These are phyloP conservation scores for Gallinago paraguaiae DNA, from an alignment of 2,113 vertebrate genomes.

Conservation along the genomic window DNA sequence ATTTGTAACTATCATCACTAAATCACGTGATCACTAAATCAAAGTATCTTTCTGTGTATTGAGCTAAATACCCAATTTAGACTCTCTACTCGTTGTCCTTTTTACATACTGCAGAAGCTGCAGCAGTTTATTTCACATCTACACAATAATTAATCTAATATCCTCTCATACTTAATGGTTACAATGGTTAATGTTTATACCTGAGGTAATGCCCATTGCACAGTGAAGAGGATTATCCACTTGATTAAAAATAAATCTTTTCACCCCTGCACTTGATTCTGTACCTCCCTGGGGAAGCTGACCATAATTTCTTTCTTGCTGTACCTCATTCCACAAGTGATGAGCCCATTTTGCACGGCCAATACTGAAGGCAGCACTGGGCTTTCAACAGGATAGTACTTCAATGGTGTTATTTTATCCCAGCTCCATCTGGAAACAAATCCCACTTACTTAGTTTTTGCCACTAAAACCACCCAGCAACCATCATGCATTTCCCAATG, in stretches of 20 bases:
- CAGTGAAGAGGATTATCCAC: constrained; percentile 55
- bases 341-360: constrained; percentile 25
- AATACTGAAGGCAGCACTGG: background rate
- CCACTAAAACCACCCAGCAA: background rate
- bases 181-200: constrained; percentile 59
- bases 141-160: constrained; percentile 62
- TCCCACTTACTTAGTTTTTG: background rate
- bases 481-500: background rate
- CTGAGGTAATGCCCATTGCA: constrained; percentile 55
- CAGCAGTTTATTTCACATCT: constrained; percentile 51
- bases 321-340: constrained; percentile 17
- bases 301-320: constrained; percentile 49
- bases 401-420: background rate
- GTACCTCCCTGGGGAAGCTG: constrained; percentile 43
- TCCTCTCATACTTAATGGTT: constrained; percentile 40
- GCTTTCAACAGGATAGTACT: background rate
- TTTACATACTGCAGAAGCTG: constrained; percentile 3
- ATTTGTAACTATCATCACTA: constrained; percentile 24
- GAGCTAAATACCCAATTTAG: constrained; percentile 48
- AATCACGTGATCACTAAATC: constrained; percentile 16
- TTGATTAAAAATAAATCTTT: constrained; percentile 73
- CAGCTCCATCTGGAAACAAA: background rate
- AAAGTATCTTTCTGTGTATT: constrained; percentile 27
- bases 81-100: background rate
- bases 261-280: constrained; percentile 51